Conservation (phyloP, 1,140 invertebrate genomes). For the Goniozus legneri region DNA sequence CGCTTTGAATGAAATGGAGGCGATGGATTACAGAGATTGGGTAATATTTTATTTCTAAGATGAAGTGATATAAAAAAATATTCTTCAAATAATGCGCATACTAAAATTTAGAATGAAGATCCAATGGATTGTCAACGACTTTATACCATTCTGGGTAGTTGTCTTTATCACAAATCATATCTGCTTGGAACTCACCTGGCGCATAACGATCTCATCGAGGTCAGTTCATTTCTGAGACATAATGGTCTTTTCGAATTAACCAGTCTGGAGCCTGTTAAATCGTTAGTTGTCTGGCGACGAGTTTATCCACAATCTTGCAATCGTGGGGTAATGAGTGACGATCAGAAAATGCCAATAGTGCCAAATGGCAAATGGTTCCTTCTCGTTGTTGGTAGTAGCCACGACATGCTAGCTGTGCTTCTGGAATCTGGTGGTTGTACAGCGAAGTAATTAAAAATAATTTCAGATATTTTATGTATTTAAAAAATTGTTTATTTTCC, state of each 20-base stretch:
- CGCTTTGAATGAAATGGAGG: slow-evolving; percentile 74
- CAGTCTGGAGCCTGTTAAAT: slow-evolving; percentile 62
- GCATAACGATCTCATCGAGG: slow-evolving; percentile 66
- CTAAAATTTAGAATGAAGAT: slow-evolving; percentile 64
- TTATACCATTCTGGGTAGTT: slow-evolving; percentile 72
- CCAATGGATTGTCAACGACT: slow-evolving; percentile 72
- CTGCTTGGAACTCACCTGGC: slow-evolving; percentile 70
- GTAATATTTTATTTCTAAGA: slow-evolving; percentile 40
- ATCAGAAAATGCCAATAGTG: slow-evolving; percentile 27
- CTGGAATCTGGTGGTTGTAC: slow-evolving; percentile 67
- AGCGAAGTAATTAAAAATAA: slow-evolving; percentile 40
- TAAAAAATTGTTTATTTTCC: slow-evolving; percentile 1
- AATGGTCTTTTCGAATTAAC: slow-evolving; percentile 67
- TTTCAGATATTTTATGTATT: slow-evolving; percentile 4
- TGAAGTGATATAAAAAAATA: background rate
- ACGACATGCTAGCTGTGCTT: slow-evolving; percentile 67
- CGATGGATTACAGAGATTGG: slow-evolving; percentile 79
- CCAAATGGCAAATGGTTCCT: slow-evolving; percentile 66
- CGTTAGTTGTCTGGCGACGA: slow-evolving; percentile 74
- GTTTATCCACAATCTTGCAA: slow-evolving; percentile 59
- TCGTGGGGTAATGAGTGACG: slow-evolving; percentile 24
- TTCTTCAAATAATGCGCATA: background rate
- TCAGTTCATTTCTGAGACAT: slow-evolving; percentile 66
- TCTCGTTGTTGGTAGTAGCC: slow-evolving; percentile 68
- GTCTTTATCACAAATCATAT: slow-evolving; percentile 69